phyloP scores from a whole-genome alignment of 2,113 vertebrate genomes.

The Stercorarius parasiticus region DNA sequence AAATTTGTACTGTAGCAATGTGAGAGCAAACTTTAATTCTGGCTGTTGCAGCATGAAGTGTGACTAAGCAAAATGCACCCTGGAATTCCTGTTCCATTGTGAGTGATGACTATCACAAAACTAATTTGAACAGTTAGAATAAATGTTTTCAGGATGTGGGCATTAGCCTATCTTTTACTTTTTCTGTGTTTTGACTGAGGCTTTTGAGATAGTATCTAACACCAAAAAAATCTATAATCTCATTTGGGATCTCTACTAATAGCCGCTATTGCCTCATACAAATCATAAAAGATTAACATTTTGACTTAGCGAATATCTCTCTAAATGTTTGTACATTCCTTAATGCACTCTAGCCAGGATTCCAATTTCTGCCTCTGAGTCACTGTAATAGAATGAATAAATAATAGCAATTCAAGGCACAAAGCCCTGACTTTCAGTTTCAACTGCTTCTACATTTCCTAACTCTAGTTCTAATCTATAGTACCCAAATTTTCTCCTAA shows the following conservation, averaged over 20 bases:
- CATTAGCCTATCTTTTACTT: neutral
- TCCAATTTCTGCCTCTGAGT: neutral
- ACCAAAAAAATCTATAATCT: neutral
- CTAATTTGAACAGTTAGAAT: neutral
- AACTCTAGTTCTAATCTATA: neutral
- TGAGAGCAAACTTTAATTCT: neutral
- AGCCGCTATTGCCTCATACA: neutral
- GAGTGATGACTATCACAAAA: neutral
- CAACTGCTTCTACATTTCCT: neutral
- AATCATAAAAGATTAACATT: neutral
- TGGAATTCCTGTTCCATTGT: neutral
- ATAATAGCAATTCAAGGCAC: neutral
- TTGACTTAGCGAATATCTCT: neutral
- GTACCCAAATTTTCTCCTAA: neutral
- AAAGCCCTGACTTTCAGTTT: neutral
- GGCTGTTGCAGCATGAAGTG: neutral
- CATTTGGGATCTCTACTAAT: neutral
- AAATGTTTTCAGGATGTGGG: neutral
- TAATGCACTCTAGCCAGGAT: neutral
- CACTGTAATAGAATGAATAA: neutral
- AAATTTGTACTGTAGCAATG: neutral
- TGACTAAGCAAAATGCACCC: neutral
- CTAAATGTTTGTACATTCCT: neutral
- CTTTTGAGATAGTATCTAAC: neutral
- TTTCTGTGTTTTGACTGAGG: neutral